These are phyloP conservation scores for Antheraea pernyi DNA, from an alignment of 1,140 invertebrate genomes.

Conservation along the genomic window DNA sequence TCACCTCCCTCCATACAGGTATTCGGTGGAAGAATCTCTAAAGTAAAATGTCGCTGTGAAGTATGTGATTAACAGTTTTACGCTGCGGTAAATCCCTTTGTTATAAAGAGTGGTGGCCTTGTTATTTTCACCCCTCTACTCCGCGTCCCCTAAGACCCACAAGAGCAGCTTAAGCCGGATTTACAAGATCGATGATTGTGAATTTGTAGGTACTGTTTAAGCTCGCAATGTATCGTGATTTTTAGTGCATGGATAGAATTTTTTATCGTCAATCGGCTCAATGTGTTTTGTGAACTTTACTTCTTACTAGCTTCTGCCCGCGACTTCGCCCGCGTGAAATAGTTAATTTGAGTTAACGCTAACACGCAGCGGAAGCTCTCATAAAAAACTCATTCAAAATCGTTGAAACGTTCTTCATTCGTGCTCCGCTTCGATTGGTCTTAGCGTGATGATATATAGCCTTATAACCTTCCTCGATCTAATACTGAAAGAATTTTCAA, in stretches of 20 bases:
- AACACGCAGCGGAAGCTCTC: too few species aligned
- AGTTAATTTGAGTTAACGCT: too few species aligned
- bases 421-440: too few species aligned
- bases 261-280: neutral
- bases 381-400: too few species aligned
- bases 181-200: slow-evolving; percentile 53
- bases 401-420: too few species aligned
- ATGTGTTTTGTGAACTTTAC: neutral
- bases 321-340: too few species aligned
- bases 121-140: slow-evolving; percentile 32
- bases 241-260: neutral
- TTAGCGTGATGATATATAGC: too few species aligned
- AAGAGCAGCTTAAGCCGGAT: slow-evolving; percentile 47
- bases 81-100: slow-evolving; percentile 52
- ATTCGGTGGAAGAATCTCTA: slow-evolving; percentile 5
- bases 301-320: neutral
- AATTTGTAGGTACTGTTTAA: slow-evolving; percentile 29
- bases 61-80: slow-evolving; percentile 38
- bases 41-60: slow-evolving; percentile 25
- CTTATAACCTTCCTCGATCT: too few species aligned
- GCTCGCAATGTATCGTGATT: slow-evolving; percentile 7
- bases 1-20: slow-evolving; percentile 12
- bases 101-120: slow-evolving; percentile 40
- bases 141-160: slow-evolving; percentile 37
- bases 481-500: too few species aligned